Evolutionary conservation across 2,113 vertebrate genomes (phyloP).

Genomic region (Melanerpes formicivorus): DNA sequence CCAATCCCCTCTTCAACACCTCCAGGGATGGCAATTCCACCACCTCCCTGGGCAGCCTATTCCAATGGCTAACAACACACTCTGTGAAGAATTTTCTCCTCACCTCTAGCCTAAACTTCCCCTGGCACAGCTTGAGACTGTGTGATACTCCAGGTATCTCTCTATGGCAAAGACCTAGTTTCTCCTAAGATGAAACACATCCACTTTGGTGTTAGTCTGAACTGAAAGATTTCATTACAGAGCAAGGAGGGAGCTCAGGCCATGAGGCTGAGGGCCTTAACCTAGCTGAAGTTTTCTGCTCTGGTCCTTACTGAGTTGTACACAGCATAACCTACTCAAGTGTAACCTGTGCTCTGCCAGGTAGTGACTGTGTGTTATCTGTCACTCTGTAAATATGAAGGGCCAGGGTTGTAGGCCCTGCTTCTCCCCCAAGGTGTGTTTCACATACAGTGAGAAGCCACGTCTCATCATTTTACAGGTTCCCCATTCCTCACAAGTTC

Average conservation of each 20-base stretch:
- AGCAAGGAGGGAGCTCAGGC: background rate
- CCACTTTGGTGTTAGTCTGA: background rate
- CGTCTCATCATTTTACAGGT: background rate
- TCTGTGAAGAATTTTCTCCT: too few relatives aligned
- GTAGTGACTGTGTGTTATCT: background rate
- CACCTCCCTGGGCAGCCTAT: too few relatives aligned
- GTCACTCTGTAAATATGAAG: background rate
- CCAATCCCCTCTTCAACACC: too few relatives aligned
- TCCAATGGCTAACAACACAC: too few relatives aligned
- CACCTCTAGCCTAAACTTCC: too few relatives aligned
- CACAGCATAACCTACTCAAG: background rate
- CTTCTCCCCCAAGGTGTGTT: background rate
- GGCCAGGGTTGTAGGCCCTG: background rate
- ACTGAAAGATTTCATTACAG: background rate
- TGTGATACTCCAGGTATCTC: background rate
- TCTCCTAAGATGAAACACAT: background rate
- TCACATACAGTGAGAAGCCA: background rate
- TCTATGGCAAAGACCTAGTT: background rate
- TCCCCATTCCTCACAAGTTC: background rate
- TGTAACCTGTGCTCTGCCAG: background rate
- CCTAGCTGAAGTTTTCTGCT: background rate
- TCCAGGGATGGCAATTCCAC: too few relatives aligned
- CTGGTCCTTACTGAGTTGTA: rapidly evolving
- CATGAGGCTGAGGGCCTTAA: background rate
- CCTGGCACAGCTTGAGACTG: too few relatives aligned